Evolutionary conservation across 2,888 invertebrate species (phyloP), one percentile per base, ranked within the genome.

Genomic region (Cartodere bifasciata): DNA sequence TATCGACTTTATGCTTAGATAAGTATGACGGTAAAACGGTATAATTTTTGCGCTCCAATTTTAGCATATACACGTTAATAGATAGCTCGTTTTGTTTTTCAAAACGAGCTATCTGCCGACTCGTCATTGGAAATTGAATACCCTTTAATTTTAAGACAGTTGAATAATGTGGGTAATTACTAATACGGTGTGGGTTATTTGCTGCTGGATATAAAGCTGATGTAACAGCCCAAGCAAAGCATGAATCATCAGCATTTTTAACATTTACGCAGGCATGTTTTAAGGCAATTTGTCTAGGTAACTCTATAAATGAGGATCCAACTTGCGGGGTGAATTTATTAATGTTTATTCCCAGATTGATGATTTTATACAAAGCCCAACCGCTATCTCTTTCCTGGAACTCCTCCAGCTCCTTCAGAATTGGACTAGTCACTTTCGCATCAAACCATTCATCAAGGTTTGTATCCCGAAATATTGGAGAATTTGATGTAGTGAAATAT

Each of bases 351-450:
- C 32, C 39, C n/a, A 47, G 13, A 28, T 41, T 45, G 9, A 37
- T 31, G 13, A 47, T 35, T 5, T 28, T 27, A 7, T 28, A 32
- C 12, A 49, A 24, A 3, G 40, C 30, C 44, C 45, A 47, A 1
- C 46, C 44, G n/a, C 23, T 9, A 24, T 41, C 39, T 11, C 38
- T 31, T 30, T 44, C 42, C 25, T 48, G 42, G 25, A 47, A 46
- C 24, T 46, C 42, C 28, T 42, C 39, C 13, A 47, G 30, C 14
- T 44, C 30, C 21, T 24, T 37, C 5, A 40, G 24, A 11, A 46
- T 35, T 2, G 34, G 37, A 4, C 29, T 29, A 10, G 12, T 33
- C 2, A 46, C 29, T 15, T 42, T 32, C 4, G 17, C 29, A 13
- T 34, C 23, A 29, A 40, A 46, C 44, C 48, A 47, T 23, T 5